A percentile compares a stretch with the other conserved stretches of the same genome.
Conservation (phyloP, 2,888 invertebrate genomes). For the Clunio marinus region DNA sequence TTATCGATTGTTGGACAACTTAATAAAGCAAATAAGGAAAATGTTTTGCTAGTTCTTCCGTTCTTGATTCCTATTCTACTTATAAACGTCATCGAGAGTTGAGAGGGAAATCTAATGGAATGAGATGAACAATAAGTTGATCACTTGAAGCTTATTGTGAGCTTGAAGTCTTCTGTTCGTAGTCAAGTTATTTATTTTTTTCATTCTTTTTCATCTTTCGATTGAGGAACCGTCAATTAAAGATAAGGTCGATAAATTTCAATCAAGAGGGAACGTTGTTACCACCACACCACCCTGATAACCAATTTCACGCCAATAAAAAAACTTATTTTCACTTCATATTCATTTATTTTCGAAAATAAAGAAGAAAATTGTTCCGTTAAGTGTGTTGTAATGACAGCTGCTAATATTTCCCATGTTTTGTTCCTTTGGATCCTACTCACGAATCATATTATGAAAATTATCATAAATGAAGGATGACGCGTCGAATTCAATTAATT, state of each 20-base stretch:
- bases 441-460: not conserved
- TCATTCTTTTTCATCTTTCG: too few species aligned
- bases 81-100: not conserved
- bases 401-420: not conserved
- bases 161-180: too few species aligned
- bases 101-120: not conserved
- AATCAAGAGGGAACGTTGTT: too few species aligned
- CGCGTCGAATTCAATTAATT: not conserved
- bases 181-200: too few species aligned
- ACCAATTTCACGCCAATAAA: not conserved
- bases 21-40: constrained; percentile 5
- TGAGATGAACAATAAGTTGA: not conserved
- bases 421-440: not conserved
- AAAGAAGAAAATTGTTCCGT: not conserved
- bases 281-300: too few species aligned
- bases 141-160: too few species aligned
- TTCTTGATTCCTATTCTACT: too few species aligned
- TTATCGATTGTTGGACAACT: constrained; percentile 10
- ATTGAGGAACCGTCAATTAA: too few species aligned
- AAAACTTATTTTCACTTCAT: not conserved
- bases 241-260: too few species aligned
- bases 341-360: not conserved
- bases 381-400: not conserved
- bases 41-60: not conserved
- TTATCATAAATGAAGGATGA: not conserved